Evolutionary conservation across 2,888 invertebrate species (phyloP).

Genomic region (Nudaria mundana): DNA sequence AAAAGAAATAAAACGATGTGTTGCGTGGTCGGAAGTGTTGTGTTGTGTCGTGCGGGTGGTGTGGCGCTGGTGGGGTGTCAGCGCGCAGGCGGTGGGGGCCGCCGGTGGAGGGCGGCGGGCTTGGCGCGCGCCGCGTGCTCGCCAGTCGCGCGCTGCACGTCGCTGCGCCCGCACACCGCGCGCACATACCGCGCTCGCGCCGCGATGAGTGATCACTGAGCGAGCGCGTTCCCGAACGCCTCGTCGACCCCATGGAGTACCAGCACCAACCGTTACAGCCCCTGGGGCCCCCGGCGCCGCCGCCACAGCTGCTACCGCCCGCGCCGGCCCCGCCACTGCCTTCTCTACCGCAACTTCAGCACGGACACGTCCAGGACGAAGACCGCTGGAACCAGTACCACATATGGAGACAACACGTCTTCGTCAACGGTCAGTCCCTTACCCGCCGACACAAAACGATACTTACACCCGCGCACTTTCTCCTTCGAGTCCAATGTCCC

Average conservation of each 20-base stretch:
- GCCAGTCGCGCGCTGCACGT: slow-evolving; percentile 56
- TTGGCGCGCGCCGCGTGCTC: slow-evolving; percentile 43
- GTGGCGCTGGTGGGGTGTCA: background rate
- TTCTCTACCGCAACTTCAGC: slow-evolving; percentile 83
- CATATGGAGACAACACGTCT: slow-evolving; percentile 90
- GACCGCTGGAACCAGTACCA: slow-evolving; percentile 89
- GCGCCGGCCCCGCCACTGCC: slow-evolving; percentile 83
- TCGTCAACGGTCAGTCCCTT: slow-evolving; percentile 86
- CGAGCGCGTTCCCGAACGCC: slow-evolving; percentile 53
- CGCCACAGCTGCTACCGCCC: slow-evolving; percentile 82
- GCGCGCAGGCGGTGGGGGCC: slow-evolving; percentile 18
- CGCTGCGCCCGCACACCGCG: slow-evolving; percentile 49
- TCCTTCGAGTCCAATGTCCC: slow-evolving; percentile 31
- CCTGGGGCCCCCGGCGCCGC: slow-evolving; percentile 84
- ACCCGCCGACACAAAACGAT: slow-evolving; percentile 30
- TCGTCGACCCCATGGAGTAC: slow-evolving; percentile 69
- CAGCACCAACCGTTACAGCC: slow-evolving; percentile 77
- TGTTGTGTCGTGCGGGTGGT: slow-evolving; percentile 13
- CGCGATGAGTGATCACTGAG: slow-evolving; percentile 71
- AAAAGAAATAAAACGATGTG: slow-evolving; percentile 33
- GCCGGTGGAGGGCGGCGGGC: slow-evolving; percentile 29
- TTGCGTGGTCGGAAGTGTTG: slow-evolving; percentile 36
- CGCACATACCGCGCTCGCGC: slow-evolving; percentile 47
- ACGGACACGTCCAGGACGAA: slow-evolving; percentile 82
- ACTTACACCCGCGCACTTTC: slow-evolving; percentile 58